phyloP scores from a whole-genome alignment of 2,888 invertebrate genomes.

The Cryptus armator region DNA sequence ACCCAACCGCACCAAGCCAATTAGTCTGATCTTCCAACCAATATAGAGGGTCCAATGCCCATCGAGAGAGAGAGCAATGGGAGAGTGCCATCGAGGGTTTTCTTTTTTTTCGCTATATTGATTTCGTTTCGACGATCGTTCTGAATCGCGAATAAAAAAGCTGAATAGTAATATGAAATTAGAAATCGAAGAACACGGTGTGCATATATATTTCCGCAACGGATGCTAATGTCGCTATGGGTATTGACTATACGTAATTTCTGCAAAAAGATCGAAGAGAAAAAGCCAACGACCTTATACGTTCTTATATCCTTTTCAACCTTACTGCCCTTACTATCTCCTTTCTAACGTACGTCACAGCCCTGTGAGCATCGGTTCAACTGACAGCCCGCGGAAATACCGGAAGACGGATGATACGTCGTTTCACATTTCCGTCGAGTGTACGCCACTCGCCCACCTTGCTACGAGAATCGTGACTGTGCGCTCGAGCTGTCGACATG shows the following conservation, averaged over 20 bases:
- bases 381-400: constrained; percentile 51
- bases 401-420: constrained; percentile 54
- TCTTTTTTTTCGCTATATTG: neutral
- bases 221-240: neutral
- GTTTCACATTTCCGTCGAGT: constrained; percentile 51
- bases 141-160: neutral
- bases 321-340: constrained; percentile 5
- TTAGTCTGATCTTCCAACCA: neutral
- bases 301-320: constrained; percentile 2
- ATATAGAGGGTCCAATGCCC: neutral
- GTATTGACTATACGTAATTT: neutral
- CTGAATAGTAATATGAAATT: neutral
- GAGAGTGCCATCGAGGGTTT: neutral
- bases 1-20: neutral
- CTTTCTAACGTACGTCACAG: constrained; percentile 1
- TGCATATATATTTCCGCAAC: neutral
- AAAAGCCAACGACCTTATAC: neutral
- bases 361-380: constrained; percentile 27
- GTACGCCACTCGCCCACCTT: constrained; percentile 13
- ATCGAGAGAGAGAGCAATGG: too few species aligned
- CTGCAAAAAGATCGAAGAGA: neutral
- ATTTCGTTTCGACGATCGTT: neutral
- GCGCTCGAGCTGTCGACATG: constrained; percentile 49
- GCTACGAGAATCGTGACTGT: constrained; percentile 8
- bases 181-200: neutral